Evolutionary conservation across 2,113 vertebrate genomes (phyloP), one percentile per base, ranked within the genome.

Genomic region (Bos javanicus): DNA sequence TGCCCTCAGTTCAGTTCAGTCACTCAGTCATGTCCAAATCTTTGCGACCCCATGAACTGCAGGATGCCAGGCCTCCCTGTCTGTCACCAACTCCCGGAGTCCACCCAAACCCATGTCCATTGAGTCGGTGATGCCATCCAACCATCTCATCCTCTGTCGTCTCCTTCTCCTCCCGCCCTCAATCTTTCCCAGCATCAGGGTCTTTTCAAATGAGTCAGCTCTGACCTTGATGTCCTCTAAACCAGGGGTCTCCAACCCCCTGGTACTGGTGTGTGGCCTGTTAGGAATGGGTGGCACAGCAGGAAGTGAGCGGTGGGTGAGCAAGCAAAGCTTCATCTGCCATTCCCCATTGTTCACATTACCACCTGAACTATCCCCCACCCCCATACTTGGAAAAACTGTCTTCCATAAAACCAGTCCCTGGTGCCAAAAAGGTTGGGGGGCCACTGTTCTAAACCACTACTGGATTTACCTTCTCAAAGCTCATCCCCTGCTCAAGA

Each of bases 11-110:
- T 67, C 33, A 67, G 62, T n/a, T 67, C 62, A 67, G 7, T 67
- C 3, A 1, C 33, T 67, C 33, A 67, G 62, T n/a, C 2, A 0
- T 19, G 16, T 67, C 62, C 7, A 2, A 19, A 33, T 67, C 62
- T 67, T n/a, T n/a, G 62, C 2, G 2, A n/a, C 33, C 8, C 33
- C 62, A 67, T 10, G 33, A 67, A n/a, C 3, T 0, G 3, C 62
- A 67, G 62, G 16, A 67, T 0, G 0, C 16, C 62, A 67, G 16
- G 33, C 62, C 62, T 67, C 62, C 62, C 62, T 67, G 62, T 67
- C 62, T 16, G n/a, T n/a, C 62, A n/a, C 62, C 33, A 67, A 9
- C 62, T 67, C 62, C 33, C 4, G 3, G 62, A n/a, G 62, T 67
- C 33, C 62, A n/a, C 62, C 7, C 33, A n/a, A n/a, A 67, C 62